A percentile compares a stretch with the other conserved stretches of the same genome.
Evolutionary conservation across 2,888 invertebrate genomes (phyloP).

Genomic region (Neoitamus cyanurus): DNA sequence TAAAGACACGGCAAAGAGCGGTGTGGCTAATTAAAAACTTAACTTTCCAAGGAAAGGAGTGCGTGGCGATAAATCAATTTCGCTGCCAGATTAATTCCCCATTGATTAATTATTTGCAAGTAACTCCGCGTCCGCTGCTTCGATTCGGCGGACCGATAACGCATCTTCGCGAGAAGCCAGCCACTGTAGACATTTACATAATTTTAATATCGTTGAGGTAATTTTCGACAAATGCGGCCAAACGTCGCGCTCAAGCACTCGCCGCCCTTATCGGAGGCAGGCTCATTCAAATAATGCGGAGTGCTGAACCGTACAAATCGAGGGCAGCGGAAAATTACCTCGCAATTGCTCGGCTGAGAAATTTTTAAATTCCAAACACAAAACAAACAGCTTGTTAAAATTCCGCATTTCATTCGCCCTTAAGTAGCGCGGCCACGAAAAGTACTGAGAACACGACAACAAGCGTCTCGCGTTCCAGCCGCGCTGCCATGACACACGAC

Average conservation of each 20-base stretch:
- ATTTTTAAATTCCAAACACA: constrained; percentile 31
- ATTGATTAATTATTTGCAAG: constrained; percentile 52
- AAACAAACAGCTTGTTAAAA: constrained; percentile 44
- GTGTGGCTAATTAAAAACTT: constrained; percentile 47
- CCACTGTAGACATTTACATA: not conserved
- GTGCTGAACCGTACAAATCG: not conserved
- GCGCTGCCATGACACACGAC: constrained; percentile 12
- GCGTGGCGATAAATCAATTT: constrained; percentile 50
- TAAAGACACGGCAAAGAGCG: not conserved
- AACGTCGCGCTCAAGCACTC: not conserved
- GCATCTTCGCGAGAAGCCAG: not conserved
- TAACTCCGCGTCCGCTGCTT: constrained; percentile 35
- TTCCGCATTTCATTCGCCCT: constrained; percentile 19
- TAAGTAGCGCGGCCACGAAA: not conserved
- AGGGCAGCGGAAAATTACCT: constrained; percentile 18
- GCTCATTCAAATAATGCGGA: not conserved
- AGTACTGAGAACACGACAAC: not conserved
- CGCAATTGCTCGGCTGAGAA: constrained; percentile 12
- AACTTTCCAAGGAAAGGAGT: constrained; percentile 39
- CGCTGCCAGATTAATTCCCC: constrained; percentile 39
- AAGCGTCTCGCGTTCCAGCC: not conserved
- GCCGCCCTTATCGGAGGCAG: not conserved
- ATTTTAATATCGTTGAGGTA: not conserved
- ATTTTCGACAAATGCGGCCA: not conserved
- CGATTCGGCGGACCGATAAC: not conserved